Evolutionary conservation across 2,113 vertebrate species (phyloP), one percentile per base, ranked within the genome.

Genomic region (Nibea coibor): DNA sequence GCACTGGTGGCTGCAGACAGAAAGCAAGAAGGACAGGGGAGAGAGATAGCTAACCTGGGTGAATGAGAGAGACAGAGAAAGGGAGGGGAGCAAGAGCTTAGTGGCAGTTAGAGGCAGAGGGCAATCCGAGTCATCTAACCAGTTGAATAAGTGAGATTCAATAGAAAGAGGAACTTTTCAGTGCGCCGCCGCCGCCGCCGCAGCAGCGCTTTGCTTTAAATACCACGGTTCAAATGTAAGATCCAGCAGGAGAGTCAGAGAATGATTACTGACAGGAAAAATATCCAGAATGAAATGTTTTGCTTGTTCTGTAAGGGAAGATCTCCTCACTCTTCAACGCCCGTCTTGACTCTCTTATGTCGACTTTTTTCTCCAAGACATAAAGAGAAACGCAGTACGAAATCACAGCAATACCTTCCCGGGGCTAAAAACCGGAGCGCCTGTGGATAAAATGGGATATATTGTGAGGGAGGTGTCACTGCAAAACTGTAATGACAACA

Each of bases 1-100:
- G 94, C 91, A 95, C 91, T 54, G 26, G 83, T 65, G 77, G 83
- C 78, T 83, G 82, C 80, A 48, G 12, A 90, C 91, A 93, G 84
- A 88, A 91, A 79, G 80, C 73, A 39, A 83, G 66, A 10, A 76
- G 61, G 83, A 83, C 86, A 81, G 65, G 62, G 80, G 24, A 26
- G 24, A 86, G 76, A 70, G 86, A 90, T 81, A 87, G 83, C 77
- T 81, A 86, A 85, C 73, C 83, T 78, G 83, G 89, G 75, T 22
- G 66, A 88, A 83, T 75, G 64, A 87, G 81, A 85, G 62, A 83
- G 82, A 80, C 62, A 42, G 79, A 67, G 66, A 66, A 59, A 57
- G 64, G 70, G 47, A 78, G 72, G 47, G 31, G 78, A 80, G 72
- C 45, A 54, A 56, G 64, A 88, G 72, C 81, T 86, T 65, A 24